phyloP scores from a whole-genome alignment of 2,113 vertebrate species.

The Tyto alba region DNA sequence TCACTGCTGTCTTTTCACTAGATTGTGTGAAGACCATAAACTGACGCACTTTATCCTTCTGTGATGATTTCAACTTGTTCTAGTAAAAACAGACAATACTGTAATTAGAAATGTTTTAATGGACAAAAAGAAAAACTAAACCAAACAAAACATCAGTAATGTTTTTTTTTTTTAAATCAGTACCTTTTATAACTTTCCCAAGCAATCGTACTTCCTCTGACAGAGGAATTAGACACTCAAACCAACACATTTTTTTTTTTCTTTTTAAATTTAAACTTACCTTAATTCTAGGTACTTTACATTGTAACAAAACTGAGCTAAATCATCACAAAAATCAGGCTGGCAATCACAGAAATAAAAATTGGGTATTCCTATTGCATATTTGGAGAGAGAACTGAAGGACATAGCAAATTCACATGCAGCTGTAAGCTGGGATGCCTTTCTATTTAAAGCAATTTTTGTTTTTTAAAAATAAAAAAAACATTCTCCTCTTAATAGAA shows the following conservation, averaged over 20 bases:
- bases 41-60: conserved; percentile 99
- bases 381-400: neutral
- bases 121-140: neutral
- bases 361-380: neutral
- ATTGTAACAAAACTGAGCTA: neutral
- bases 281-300: neutral
- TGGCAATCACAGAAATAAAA: neutral
- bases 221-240: neutral
- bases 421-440: neutral
- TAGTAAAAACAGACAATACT: conserved; percentile 63
- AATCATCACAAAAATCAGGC: neutral
- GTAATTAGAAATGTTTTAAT: neutral
- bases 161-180: neutral
- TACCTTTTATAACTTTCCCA: neutral
- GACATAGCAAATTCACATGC: neutral
- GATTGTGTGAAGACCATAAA: conserved; percentile 99
- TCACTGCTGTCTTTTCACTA: conserved; percentile 96
- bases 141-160: neutral
- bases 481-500: neutral
- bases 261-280: neutral
- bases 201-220: neutral
- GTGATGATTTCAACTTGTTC: conserved; percentile 99
- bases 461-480: neutral
- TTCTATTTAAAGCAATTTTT: neutral
- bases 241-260: neutral